phyloP scores from a whole-genome alignment of 2,888 invertebrate genomes.

The Epirrhoe alternata region DNA sequence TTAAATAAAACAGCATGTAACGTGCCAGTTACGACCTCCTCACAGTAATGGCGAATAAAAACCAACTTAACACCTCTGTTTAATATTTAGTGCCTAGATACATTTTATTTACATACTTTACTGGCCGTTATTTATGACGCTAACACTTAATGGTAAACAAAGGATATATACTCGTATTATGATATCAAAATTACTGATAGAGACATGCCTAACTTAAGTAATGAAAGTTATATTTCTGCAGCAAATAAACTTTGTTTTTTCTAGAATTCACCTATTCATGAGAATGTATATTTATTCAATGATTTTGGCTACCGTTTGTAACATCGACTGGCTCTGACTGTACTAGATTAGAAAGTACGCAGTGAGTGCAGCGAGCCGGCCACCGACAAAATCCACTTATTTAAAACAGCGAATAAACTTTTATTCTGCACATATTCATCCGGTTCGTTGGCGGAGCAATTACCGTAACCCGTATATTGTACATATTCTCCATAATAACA shows the following conservation, averaged over 20 bases:
- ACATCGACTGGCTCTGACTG: too few species aligned
- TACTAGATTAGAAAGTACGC: neutral
- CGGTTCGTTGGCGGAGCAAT: constrained; percentile 26
- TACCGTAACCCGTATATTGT: constrained; percentile 27
- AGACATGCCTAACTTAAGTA: too few species aligned
- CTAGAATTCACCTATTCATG: too few species aligned
- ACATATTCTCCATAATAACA: constrained; percentile 27
- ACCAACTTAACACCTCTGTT: constrained; percentile 39
- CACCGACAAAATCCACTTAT: constrained; percentile 8
- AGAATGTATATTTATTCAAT: neutral
- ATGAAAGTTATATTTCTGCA: too few species aligned
- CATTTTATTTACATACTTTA: constrained; percentile 24
- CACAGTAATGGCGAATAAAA: constrained; percentile 44
- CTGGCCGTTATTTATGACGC: neutral
- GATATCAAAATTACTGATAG: too few species aligned
- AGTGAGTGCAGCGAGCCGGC: neutral
- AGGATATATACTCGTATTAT: too few species aligned
- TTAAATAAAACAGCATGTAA: constrained; percentile 33
- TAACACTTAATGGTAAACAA: too few species aligned
- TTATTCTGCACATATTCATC: constrained; percentile 25
- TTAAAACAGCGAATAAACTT: constrained; percentile 29
- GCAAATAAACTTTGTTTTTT: too few species aligned
- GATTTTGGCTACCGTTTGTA: neutral
- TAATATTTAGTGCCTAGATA: constrained; percentile 39
- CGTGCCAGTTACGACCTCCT: constrained; percentile 30